Evolutionary conservation across 1,140 invertebrate genomes (phyloP).

Genomic region (Maniola jurtina): DNA sequence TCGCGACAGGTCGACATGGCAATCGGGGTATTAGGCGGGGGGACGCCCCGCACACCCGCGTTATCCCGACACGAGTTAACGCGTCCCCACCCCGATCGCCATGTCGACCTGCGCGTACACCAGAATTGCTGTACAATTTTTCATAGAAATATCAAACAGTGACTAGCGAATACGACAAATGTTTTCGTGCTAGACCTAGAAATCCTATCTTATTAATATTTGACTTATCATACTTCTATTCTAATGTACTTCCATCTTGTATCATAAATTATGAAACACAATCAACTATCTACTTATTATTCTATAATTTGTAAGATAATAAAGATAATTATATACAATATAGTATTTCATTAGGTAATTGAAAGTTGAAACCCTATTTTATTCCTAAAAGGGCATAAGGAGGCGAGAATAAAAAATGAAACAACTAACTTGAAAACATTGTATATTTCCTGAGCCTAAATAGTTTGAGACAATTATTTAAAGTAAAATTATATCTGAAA

Average conservation of each 20-base stretch:
- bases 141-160: too few species aligned
- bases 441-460: slow-evolving; percentile 26
- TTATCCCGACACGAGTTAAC: too few species aligned
- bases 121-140: too few species aligned
- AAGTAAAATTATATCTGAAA: slow-evolving; percentile 12
- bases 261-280: neutral
- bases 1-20: too few species aligned
- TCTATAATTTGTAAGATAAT: slow-evolving; percentile 8
- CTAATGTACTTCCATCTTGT: neutral
- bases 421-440: slow-evolving; percentile 22
- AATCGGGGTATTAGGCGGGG: too few species aligned
- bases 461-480: slow-evolving; percentile 3
- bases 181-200: too few species aligned
- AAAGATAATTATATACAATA: neutral
- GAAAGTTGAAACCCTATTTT: too few species aligned
- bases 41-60: too few species aligned
- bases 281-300: slow-evolving; percentile 5
- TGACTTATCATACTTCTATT: neutral
- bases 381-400: too few species aligned
- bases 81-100: too few species aligned
- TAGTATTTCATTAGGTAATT: neutral
- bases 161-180: too few species aligned
- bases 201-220: neutral
- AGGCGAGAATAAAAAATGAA: neutral
- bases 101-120: too few species aligned